Percentiles rank a stretch among this genome's conserved stretches.
These are phyloP conservation scores for Andinoacara biseriatus DNA, from an alignment of 2,113 vertebrate genomes.

Conservation along the genomic window DNA sequence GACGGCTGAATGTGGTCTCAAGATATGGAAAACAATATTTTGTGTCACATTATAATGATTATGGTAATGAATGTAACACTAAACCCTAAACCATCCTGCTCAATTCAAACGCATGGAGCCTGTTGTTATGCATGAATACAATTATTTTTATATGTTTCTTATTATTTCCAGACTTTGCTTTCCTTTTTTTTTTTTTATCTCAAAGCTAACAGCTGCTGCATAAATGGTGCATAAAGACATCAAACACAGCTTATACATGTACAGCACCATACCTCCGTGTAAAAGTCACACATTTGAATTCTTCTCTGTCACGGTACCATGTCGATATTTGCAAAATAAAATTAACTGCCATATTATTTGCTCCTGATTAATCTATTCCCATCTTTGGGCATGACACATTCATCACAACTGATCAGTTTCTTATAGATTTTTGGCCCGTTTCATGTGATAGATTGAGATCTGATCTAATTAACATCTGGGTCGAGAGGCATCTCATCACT, in stretches of 20 bases:
- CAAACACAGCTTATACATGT: not conserved
- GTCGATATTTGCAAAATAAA: conserved; percentile 40
- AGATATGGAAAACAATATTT: conserved; percentile 14
- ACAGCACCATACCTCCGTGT: not conserved
- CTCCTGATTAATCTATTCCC: conserved; percentile 39
- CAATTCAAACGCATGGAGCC: not conserved
- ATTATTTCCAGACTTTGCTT: not conserved
- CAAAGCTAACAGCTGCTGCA: conserved; percentile 33
- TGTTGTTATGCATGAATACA: not conserved
- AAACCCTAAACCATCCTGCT: not conserved
- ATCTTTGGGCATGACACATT: not conserved
- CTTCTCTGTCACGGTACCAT: not conserved
- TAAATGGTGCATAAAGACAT: not conserved
- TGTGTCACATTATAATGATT: not conserved
- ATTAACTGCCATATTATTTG: conserved; percentile 15
- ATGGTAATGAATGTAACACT: conserved; percentile 28
- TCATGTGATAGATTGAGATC: conserved; percentile 62
- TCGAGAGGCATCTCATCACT: conserved; percentile 70
- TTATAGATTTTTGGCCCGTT: conserved; percentile 34
- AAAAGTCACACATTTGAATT: not conserved
- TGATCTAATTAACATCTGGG: conserved; percentile 74
- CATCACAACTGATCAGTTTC: conserved; percentile 31
- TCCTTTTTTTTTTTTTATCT: conserved; percentile 26
- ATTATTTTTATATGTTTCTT: conserved; percentile 19
- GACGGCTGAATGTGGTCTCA: not conserved